Evolutionary conservation across 2,888 invertebrate genomes (phyloP).

Genomic region (Zelleria hepariella): DNA sequence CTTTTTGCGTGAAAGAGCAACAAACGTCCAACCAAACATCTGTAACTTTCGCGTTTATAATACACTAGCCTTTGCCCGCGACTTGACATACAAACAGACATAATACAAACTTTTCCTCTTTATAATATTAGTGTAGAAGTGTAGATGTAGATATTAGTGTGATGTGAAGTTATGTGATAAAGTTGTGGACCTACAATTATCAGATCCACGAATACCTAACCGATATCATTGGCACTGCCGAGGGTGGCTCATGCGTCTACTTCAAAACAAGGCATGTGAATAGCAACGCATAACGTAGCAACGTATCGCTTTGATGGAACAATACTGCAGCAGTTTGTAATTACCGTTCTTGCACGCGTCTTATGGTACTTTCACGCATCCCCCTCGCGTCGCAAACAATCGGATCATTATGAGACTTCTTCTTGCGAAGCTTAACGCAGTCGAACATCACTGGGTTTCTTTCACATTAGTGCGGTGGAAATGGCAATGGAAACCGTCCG

Average conservation of each 20-base stretch:
- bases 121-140: too few species aligned
- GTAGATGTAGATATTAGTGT: too few species aligned
- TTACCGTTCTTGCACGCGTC: constrained; percentile 51
- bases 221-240: not conserved
- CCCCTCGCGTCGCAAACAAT: constrained; percentile 46
- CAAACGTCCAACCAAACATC: too few species aligned
- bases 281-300: not conserved
- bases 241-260: not conserved
- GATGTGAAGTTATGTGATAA: too few species aligned
- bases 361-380: constrained; percentile 46
- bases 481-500: not conserved
- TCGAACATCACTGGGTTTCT: constrained; percentile 41
- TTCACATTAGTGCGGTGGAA: constrained; percentile 8
- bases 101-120: too few species aligned
- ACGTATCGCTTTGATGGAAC: constrained; percentile 20
- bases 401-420: constrained; percentile 43
- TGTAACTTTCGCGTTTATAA: too few species aligned
- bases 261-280: not conserved
- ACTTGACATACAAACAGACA: too few species aligned
- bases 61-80: too few species aligned
- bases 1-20: too few species aligned
- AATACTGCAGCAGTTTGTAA: constrained; percentile 33
- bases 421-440: constrained; percentile 31
- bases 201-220: not conserved
- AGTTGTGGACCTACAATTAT: too few species aligned